Percentiles rank a stretch among this genome's conserved stretches.
phyloP scores from a whole-genome alignment of 2,888 invertebrate genomes.

The Clanis bilineata region DNA sequence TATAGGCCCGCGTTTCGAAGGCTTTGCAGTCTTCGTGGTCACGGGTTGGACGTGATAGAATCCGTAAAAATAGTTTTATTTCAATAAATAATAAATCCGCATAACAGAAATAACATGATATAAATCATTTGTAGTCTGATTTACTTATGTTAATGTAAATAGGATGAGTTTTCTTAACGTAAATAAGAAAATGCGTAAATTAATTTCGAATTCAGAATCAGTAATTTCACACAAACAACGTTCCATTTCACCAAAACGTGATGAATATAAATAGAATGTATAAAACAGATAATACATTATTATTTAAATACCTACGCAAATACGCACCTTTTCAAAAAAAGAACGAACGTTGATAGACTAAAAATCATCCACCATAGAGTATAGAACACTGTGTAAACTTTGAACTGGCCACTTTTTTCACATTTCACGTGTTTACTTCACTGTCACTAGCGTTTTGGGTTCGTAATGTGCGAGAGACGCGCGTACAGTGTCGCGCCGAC shows the following conservation, averaged over 20 bases:
- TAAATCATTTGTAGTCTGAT: too few relatives aligned
- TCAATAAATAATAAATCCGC: too few relatives aligned
- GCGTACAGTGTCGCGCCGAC: conserved; percentile 42
- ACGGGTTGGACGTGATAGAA: too few relatives aligned
- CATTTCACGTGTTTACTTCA: conserved; percentile 14
- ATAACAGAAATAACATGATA: too few relatives aligned
- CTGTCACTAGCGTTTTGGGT: conserved; percentile 14
- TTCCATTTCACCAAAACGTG: background rate
- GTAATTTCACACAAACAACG: background rate
- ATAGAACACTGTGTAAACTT: conserved; percentile 11
- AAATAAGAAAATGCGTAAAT: background rate
- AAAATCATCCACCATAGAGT: conserved; percentile 6
- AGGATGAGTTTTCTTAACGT: background rate
- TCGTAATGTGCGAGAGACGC: conserved; percentile 6
- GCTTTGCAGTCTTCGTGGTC: too few relatives aligned
- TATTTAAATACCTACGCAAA: background rate
- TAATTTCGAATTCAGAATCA: background rate
- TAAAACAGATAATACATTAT: background rate
- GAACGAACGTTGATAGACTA: background rate
- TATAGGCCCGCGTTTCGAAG: too few relatives aligned
- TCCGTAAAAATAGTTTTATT: too few relatives aligned
- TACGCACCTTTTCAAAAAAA: conserved; percentile 8
- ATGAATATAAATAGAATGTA: background rate
- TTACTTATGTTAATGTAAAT: background rate
- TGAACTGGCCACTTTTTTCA: conserved; percentile 12